Conservation (phyloP, 2,797 vertebrate genomes). For the Cottoperca gobio region DNA sequence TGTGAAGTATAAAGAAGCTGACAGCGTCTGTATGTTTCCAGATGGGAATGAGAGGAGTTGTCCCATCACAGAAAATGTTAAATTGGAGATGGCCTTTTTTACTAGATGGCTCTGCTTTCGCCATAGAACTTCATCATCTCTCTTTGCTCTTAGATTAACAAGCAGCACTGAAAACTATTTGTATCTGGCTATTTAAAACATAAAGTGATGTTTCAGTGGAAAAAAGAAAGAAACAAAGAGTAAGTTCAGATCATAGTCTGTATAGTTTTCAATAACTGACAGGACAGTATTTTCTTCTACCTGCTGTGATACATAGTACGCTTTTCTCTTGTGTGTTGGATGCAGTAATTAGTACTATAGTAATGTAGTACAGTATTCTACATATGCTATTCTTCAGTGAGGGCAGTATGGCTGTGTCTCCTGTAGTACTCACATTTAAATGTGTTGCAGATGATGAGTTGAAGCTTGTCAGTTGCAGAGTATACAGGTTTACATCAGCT, state of each 20-base stretch:
- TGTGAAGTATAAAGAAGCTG: neutral
- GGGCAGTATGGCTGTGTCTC: neutral
- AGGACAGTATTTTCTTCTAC: neutral
- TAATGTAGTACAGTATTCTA: neutral
- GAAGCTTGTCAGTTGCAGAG: neutral
- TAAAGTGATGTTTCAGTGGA: neutral
- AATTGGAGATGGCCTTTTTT: conserved; percentile 5
- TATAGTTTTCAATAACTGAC: neutral
- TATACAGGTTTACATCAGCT: neutral
- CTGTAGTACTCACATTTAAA: neutral
- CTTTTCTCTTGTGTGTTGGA: neutral
- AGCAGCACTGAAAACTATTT: neutral
- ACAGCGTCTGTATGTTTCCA: too few species aligned
- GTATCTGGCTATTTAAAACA: neutral
- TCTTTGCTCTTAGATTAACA: neutral
- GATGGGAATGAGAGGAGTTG: too few species aligned
- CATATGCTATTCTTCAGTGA: neutral
- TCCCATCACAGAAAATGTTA: neutral
- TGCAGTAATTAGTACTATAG: neutral
- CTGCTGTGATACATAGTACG: neutral
- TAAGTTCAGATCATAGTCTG: neutral
- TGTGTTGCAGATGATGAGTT: neutral
- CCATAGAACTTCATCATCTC: neutral
- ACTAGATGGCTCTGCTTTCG: conserved; percentile 38
- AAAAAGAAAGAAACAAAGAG: too few species aligned